Evolutionary conservation across 2,797 vertebrate species (phyloP), one percentile per base, ranked within the genome.

Genomic region (Myotis planiceps): DNA sequence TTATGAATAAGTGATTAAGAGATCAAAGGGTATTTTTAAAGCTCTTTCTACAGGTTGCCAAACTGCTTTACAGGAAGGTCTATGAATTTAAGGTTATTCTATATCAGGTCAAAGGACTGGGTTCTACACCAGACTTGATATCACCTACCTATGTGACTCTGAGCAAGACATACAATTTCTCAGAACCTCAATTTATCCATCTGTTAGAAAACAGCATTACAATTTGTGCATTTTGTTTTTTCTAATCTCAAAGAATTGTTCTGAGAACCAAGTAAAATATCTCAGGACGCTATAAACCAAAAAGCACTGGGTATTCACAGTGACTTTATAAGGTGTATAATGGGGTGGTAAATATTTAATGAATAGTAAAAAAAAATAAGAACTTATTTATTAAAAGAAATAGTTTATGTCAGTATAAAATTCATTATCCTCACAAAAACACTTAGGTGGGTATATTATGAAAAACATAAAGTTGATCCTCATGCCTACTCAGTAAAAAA

Each of bases 241-340:
- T 88, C n/a, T 42, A 75, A 88, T 39, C 25, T 80, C 32, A 74
- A 92, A 90, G 14, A 79, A 96, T 4, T 72, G 42, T 53, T 72
- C 51, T 76, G 60, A 80, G 69, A 92, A 88, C 29, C 39, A 89
- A 86, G 9, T 90, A 81, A 94, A 81, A 45, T 53, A 92, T 69
- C 34, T 92, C 68, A 90, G 60, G 68, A 32, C 82, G 75, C 51
- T 82, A 71, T 39, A 86, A 29, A 86, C 25, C 42, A 85, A 71
- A 85, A 89, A 60, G 19, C n/a, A 55, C n/a, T 60, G 25, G 37
- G 37, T 39, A 39, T 39, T 39, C 37, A 39, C 37, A 39, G 37
- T 39, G 37, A 39, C 37, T 39, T 39, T 51, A 21, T 68, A 83
- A 39, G 15, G 10, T 53, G 15, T 23, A 69, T 68, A 75, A 75